A percentile compares a stretch with the other conserved stretches of the same genome.
These are phyloP conservation scores for Hyppa rectilinea DNA, from an alignment of 2,888 invertebrate species.

Conservation along the genomic window DNA sequence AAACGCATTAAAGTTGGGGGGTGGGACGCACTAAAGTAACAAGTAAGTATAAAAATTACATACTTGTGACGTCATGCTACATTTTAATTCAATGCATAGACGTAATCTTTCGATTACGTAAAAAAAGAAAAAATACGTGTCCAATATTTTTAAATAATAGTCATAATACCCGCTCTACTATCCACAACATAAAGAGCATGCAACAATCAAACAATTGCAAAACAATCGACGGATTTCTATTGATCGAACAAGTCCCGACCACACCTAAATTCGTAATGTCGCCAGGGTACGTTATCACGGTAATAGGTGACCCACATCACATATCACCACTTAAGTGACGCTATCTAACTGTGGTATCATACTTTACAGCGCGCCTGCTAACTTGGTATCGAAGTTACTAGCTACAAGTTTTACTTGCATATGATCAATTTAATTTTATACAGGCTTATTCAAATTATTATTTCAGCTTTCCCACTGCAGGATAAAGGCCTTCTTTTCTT, in stretches of 20 bases:
- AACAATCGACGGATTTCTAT: conserved; percentile 40
- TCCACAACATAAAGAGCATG: too few species aligned
- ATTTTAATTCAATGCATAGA: too few species aligned
- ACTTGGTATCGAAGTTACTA: conserved; percentile 51
- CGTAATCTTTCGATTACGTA: too few species aligned
- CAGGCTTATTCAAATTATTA: neutral
- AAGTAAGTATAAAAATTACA: too few species aligned
- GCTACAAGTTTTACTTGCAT: conserved; percentile 22
- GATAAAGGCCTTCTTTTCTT: neutral
- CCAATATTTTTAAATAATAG: too few species aligned
- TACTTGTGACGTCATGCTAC: too few species aligned
- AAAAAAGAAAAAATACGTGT: too few species aligned
- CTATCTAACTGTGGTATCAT: conserved; percentile 77
- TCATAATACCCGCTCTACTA: too few species aligned
- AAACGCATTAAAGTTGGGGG: too few species aligned
- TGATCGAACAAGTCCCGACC: conserved; percentile 41
- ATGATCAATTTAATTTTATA: conserved; percentile 16
- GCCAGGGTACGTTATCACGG: conserved; percentile 71
- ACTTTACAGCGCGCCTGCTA: conserved; percentile 49
- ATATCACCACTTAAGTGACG: conserved; percentile 78
- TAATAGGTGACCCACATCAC: conserved; percentile 83
- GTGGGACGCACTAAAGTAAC: too few species aligned
- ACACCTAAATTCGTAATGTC: conserved; percentile 63
- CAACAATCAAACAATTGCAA: conserved; percentile 22
- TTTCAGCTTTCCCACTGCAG: neutral